A percentile compares a stretch with the other conserved stretches of the same genome.
Conservation (phyloP, 2,888 invertebrate genomes). For the Plagodis pulveraria region DNA sequence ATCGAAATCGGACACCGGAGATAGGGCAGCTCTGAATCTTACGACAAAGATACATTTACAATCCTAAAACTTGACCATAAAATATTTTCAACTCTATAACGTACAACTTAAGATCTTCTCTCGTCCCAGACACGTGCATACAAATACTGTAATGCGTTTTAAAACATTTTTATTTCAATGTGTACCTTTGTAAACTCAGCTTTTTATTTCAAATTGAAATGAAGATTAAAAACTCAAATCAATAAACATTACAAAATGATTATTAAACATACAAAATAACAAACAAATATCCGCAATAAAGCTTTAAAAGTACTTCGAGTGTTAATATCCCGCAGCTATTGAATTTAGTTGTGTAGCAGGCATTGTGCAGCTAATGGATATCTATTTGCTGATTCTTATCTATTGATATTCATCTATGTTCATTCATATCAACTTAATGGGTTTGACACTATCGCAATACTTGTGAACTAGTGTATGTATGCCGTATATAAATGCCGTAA, state of each 20-base stretch:
- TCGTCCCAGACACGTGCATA: conserved; percentile 26
- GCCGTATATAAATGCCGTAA: conserved; percentile 40
- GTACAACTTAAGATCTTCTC: conserved; percentile 34
- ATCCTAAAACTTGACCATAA: conserved; percentile 45
- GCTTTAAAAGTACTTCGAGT: conserved; percentile 19
- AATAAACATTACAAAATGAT: conserved; percentile 32
- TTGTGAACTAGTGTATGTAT: conserved; percentile 55
- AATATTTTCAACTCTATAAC: conserved; percentile 49
- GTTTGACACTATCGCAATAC: conserved; percentile 55
- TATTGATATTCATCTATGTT: conserved; percentile 66
- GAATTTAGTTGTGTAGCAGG: conserved; percentile 52
- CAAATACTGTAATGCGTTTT: conserved; percentile 47
- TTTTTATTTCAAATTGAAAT: conserved; percentile 57
- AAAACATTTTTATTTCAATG: conserved; percentile 78
- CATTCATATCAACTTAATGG: conserved; percentile 68
- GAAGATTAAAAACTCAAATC: conserved; percentile 32
- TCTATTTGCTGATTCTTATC: conserved; percentile 72
- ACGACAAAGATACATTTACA: conserved; percentile 61
- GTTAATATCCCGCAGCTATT: conserved; percentile 47
- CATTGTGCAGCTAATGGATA: conserved; percentile 64
- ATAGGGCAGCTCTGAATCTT: conserved; percentile 75
- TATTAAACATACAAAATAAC: conserved; percentile 27
- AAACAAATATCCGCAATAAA: conserved; percentile 27
- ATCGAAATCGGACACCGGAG: conserved; percentile 83
- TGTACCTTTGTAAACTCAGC: conserved; percentile 69